Evolutionary conservation across 2,797 vertebrate genomes (phyloP).

Genomic region (Naso thynnoides): DNA sequence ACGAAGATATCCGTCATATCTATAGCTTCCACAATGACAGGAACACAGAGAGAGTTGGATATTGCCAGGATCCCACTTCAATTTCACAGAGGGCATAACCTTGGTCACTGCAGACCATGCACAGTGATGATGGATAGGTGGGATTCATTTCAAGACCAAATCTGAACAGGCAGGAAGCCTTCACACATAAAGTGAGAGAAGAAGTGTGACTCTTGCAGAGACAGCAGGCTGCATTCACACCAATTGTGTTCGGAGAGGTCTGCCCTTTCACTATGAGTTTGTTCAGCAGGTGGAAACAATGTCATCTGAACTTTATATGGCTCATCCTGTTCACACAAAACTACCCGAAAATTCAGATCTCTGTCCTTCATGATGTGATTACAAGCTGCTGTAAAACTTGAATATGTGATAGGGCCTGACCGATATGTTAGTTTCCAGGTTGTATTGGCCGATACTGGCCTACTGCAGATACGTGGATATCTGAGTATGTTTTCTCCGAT

Average conservation of each 20-base stretch:
- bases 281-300: slow-evolving; percentile 28
- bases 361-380: slow-evolving; percentile 9
- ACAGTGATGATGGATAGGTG: slow-evolving; percentile 72
- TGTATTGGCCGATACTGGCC: no score
- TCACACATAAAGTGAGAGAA: slow-evolving; percentile 34
- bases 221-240: slow-evolving; percentile 42
- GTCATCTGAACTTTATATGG: slow-evolving; percentile 25
- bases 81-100: slow-evolving; percentile 77
- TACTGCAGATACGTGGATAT: no score
- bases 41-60: slow-evolving; percentile 68
- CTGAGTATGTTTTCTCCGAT: no score
- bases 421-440: no score
- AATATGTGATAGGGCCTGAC: no score
- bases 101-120: slow-evolving; percentile 60
- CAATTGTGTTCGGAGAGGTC: slow-evolving; percentile 27
- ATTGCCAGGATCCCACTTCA: slow-evolving; percentile 80
- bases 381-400: neutral
- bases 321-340: slow-evolving; percentile 4
- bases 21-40: slow-evolving; percentile 63
- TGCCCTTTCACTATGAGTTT: slow-evolving; percentile 12
- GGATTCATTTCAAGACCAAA: slow-evolving; percentile 72
- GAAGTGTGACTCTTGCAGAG: slow-evolving; percentile 29
- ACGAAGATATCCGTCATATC: slow-evolving; percentile 80
- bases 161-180: slow-evolving; percentile 54
- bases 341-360: slow-evolving; percentile 6